Conservation (phyloP, 2,113 vertebrate genomes). For the Hippocampus comes region DNA sequence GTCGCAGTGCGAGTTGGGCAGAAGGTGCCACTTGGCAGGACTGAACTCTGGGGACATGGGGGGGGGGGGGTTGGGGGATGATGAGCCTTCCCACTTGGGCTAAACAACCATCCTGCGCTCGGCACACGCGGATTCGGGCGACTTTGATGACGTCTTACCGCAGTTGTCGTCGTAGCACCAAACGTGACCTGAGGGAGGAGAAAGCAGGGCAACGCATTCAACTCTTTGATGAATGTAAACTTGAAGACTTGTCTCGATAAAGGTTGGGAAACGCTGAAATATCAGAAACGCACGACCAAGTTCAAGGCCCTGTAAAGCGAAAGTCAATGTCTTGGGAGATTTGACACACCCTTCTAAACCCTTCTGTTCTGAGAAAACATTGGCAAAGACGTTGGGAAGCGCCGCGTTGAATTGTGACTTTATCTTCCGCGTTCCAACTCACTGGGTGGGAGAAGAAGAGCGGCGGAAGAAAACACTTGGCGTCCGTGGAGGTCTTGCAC, state of each 20-base stretch:
- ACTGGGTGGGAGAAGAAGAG: slow-evolving; percentile 23
- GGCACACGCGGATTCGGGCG: too few relatives aligned
- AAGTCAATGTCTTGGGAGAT: too few relatives aligned
- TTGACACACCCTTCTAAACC: too few relatives aligned
- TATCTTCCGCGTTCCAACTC: slow-evolving; percentile 12
- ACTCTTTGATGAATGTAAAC: background rate
- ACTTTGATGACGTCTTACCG: slow-evolving; percentile 35
- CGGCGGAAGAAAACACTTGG: slow-evolving; percentile 43
- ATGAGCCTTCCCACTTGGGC: background rate
- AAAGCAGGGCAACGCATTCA: background rate
- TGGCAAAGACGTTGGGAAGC: too few relatives aligned
- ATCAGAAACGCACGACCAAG: too few relatives aligned
- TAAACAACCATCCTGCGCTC: background rate
- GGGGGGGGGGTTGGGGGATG: background rate
- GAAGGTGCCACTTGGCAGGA: slow-evolving; percentile 22
- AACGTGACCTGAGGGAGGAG: slow-evolving; percentile 12
- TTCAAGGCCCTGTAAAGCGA: too few relatives aligned
- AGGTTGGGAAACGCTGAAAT: too few relatives aligned
- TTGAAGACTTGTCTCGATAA: too few relatives aligned
- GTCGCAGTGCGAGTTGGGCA: slow-evolving; percentile 29
- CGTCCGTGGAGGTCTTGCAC: slow-evolving; percentile 32
- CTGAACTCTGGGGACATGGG: background rate
- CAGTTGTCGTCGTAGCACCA: slow-evolving; percentile 63
- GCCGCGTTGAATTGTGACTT: background rate
- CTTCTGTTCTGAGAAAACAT: too few relatives aligned